phyloP scores from a whole-genome alignment of 2,888 invertebrate species.

The Tipula helvola region DNA sequence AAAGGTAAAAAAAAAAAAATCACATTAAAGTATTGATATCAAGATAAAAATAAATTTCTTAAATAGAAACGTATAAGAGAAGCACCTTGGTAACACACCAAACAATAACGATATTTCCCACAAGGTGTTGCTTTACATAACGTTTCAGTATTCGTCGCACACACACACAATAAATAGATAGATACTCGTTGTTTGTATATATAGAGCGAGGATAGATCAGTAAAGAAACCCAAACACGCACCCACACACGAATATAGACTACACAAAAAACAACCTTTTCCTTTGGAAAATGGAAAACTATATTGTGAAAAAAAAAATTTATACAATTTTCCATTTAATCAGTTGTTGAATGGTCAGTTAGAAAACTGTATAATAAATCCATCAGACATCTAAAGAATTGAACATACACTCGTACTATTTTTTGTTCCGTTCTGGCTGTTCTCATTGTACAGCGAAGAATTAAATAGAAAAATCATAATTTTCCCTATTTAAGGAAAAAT shows the following conservation, averaged over 20 bases:
- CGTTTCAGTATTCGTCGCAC: not conserved
- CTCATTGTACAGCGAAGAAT: not conserved
- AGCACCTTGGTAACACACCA: not conserved
- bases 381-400: not conserved
- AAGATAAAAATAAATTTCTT: not conserved
- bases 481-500: not conserved
- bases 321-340: not conserved
- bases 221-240: not conserved
- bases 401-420: not conserved
- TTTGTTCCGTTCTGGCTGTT: too few species aligned
- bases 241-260: not conserved
- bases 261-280: not conserved
- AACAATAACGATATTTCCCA: not conserved
- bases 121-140: not conserved
- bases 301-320: not conserved
- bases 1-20: not conserved
- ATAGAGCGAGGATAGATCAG: not conserved
- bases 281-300: not conserved
- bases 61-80: not conserved
- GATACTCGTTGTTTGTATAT: not conserved
- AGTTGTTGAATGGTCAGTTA: conserved; percentile 4
- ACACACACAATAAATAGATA: not conserved
- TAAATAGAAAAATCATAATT: not conserved
- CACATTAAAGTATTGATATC: not conserved
- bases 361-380: not conserved